phyloP scores from a whole-genome alignment of 1,140 invertebrate species.

The Ceratina calcarata region DNA sequence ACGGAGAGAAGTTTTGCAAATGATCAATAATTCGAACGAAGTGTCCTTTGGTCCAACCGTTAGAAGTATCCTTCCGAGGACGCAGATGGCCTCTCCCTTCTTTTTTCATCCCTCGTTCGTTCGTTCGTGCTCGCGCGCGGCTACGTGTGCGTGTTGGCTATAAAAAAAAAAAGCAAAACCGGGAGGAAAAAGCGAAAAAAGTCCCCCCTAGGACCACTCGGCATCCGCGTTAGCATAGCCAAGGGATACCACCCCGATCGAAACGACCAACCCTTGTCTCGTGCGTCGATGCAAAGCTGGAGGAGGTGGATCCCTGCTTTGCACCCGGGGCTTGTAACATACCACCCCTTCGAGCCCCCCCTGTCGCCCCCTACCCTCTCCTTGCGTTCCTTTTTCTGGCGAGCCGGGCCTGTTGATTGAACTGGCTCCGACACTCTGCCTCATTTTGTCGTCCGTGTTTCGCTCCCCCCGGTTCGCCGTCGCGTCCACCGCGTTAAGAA shows the following conservation, averaged over 20 bases:
- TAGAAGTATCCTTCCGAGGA: constrained; percentile 52
- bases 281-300: constrained; percentile 45
- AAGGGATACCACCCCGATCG: constrained; percentile 58
- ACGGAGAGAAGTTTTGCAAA: too few relatives aligned
- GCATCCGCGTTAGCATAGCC: constrained; percentile 56
- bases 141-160: constrained; percentile 10
- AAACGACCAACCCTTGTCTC: constrained; percentile 43
- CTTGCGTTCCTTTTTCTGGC: neutral
- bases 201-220: constrained; percentile 55
- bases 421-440: constrained; percentile 29
- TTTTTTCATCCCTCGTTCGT: constrained; percentile 27
- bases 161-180: constrained; percentile 35
- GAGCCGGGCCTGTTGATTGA: constrained; percentile 28
- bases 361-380: neutral
- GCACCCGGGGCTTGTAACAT: constrained; percentile 41
- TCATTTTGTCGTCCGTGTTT: constrained; percentile 32
- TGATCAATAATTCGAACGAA: constrained; percentile 5
- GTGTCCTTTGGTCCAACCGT: constrained; percentile 21
- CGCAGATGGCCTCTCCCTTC: constrained; percentile 54
- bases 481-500: constrained; percentile 13
- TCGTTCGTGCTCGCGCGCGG: constrained; percentile 28
- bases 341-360: constrained; percentile 6
- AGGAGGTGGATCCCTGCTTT: constrained; percentile 44
- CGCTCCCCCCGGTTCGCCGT: constrained; percentile 1
- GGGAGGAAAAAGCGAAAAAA: constrained; percentile 46